These are phyloP conservation scores for Bujurquina vittata DNA, from an alignment of 2,113 vertebrate genomes.

Conservation along the genomic window DNA sequence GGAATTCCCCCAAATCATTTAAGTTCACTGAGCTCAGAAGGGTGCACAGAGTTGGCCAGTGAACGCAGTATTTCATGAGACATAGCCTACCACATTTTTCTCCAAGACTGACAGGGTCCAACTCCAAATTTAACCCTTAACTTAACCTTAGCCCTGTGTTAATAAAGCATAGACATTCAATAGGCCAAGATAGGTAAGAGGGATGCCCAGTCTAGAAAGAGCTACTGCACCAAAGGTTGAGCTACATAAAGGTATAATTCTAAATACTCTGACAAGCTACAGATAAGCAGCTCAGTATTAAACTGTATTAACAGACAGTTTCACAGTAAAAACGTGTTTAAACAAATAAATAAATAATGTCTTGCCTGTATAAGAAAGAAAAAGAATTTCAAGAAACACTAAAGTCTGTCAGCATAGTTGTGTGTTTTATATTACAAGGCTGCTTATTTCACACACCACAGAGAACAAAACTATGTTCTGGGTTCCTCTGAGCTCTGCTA, in stretches of 20 bases:
- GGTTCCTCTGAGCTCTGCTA: slow-evolving; percentile 53
- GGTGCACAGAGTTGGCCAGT: not conserved
- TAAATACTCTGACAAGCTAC: not conserved
- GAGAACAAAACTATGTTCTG: slow-evolving; percentile 60
- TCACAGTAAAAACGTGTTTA: not conserved
- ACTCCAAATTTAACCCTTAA: slow-evolving; percentile 31
- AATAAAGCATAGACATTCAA: slow-evolving; percentile 10
- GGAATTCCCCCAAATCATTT: slow-evolving; percentile 24
- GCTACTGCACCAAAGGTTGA: not conserved
- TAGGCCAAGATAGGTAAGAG: slow-evolving; percentile 1
- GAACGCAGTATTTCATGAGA: slow-evolving; percentile 28
- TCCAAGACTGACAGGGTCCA: slow-evolving; percentile 10
- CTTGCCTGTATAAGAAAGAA: not conserved
- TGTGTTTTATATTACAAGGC: slow-evolving; percentile 65
- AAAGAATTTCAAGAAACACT: slow-evolving; percentile 4
- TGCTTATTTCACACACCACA: slow-evolving; percentile 46
- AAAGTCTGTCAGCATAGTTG: slow-evolving; percentile 35
- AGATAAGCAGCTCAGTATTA: not conserved
- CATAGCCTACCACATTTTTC: slow-evolving; percentile 15
- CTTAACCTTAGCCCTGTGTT: slow-evolving; percentile 31
- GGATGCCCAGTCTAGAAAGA: not conserved
- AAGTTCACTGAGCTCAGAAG: slow-evolving; percentile 17
- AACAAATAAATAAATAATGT: not conserved
- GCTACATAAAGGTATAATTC: not conserved
- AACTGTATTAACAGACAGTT: not conserved